Evolutionary conservation across 92 coral and sea anemone species (phyloP).

Genomic region (Epizoanthus scotinus): DNA sequence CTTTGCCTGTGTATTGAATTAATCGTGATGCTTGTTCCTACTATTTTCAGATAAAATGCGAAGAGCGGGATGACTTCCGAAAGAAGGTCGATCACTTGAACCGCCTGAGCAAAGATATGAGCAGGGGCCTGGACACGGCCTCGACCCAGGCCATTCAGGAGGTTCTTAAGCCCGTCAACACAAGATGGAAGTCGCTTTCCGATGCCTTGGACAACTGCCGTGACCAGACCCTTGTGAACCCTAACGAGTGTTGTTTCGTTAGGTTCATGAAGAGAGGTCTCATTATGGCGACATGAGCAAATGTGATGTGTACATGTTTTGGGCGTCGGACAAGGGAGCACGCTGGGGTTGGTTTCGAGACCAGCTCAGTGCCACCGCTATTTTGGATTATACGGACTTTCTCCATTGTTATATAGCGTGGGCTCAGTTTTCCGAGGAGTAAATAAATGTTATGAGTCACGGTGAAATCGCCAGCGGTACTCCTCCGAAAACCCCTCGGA

Average conservation of each 20-base stretch:
- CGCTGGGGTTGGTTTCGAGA: no score
- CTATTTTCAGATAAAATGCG: conserved; percentile 61
- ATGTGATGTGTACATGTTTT: neutral
- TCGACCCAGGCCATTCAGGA: conserved; percentile 66
- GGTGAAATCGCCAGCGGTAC: no score
- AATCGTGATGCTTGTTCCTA: neutral
- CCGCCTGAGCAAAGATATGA: conserved; percentile 60
- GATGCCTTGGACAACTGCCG: conserved; percentile 60
- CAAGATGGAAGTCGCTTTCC: conserved; percentile 74
- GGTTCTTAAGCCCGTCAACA: conserved; percentile 64
- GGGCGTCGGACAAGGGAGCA: no score
- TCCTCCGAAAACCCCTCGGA: no score
- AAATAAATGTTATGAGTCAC: no score
- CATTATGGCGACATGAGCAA: conserved; percentile 28
- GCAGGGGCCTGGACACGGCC: conserved; percentile 57
- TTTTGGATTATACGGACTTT: no score
- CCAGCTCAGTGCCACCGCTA: no score
- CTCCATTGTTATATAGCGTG: no score
- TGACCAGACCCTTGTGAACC: conserved; percentile 55
- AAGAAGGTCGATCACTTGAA: conserved; percentile 63
- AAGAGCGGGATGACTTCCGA: conserved; percentile 71
- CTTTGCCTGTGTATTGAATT: neutral
- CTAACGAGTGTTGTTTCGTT: conserved; percentile 79
- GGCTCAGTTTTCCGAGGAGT: no score
- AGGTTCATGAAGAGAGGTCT: conserved; percentile 62